Percentiles rank a stretch among this genome's conserved stretches.
These are phyloP conservation scores for Phlogophora meticulosa DNA, from an alignment of 2,888 invertebrate species.

Conservation along the genomic window DNA sequence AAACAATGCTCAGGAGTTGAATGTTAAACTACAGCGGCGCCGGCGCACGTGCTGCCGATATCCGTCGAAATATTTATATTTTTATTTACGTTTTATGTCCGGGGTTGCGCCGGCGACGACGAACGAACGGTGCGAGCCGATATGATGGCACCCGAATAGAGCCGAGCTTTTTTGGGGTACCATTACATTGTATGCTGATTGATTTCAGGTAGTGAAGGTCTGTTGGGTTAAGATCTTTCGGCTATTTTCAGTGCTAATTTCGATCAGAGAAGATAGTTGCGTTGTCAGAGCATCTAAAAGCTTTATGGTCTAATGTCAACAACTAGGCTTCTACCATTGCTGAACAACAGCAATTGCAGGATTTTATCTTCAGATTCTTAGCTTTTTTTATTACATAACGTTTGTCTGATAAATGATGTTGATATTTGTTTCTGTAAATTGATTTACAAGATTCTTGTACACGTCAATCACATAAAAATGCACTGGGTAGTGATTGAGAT, in stretches of 20 bases:
- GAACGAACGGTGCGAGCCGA: slow-evolving; percentile 59
- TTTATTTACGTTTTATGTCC: slow-evolving; percentile 83
- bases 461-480: too few relatives aligned
- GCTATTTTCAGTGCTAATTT: slow-evolving; percentile 36
- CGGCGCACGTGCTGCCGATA: slow-evolving; percentile 82
- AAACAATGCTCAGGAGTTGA: slow-evolving; percentile 84
- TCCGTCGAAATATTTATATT: slow-evolving; percentile 86
- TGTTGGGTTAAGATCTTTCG: slow-evolving; percentile 27
- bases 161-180: slow-evolving; percentile 58
- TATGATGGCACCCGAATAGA: slow-evolving; percentile 56
- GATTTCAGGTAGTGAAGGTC: slow-evolving; percentile 53
- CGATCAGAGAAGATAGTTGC: background rate
- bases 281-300: background rate
- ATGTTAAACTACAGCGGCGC: slow-evolving; percentile 83
- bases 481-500: too few relatives aligned
- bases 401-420: too few relatives aligned
- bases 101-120: slow-evolving; percentile 67
- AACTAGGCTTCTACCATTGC: too few relatives aligned
- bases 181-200: slow-evolving; percentile 63
- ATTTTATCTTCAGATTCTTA: background rate
- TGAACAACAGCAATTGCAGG: too few relatives aligned
- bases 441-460: too few relatives aligned
- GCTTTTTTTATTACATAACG: background rate
- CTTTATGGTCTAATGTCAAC: background rate
- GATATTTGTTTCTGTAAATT: too few relatives aligned